Conservation (phyloP, 30 jellyfish, hydroid and myxozoan genomes). For the Aurelia sp. region DNA sequence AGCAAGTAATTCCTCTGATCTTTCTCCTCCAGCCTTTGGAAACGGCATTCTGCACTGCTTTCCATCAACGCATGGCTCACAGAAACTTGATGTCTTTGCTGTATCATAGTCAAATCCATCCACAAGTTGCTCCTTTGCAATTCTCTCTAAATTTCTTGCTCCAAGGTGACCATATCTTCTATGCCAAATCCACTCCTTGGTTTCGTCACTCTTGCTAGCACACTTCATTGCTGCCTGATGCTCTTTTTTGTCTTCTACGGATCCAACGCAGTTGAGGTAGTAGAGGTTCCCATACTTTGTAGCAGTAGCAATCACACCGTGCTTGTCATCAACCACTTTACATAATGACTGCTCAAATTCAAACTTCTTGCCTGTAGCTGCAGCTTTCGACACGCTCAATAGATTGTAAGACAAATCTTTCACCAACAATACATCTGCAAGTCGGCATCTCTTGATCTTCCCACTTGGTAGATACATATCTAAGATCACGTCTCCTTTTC, state of each 20-base stretch:
- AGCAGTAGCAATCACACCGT: slow-evolving; percentile 21
- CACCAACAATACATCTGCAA: slow-evolving; percentile 5
- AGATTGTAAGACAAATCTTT: slow-evolving; percentile 28
- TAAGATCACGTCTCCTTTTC: slow-evolving; percentile 7
- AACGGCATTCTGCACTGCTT: slow-evolving; percentile 35
- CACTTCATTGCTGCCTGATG: not conserved
- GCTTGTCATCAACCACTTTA: slow-evolving; percentile 8
- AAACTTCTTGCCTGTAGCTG: slow-evolving; percentile 23
- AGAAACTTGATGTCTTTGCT: not conserved
- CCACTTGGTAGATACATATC: slow-evolving; percentile 32
- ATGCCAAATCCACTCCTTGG: slow-evolving; percentile 40
- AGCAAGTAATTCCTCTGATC: slow-evolving; percentile 30
- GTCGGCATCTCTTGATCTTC: not conserved
- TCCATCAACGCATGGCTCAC: slow-evolving; percentile 50
- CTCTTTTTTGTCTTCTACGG: not conserved
- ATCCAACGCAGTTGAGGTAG: slow-evolving; percentile 53
- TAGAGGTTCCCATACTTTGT: slow-evolving; percentile 40
- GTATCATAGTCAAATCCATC: slow-evolving; percentile 50
- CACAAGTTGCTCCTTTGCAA: slow-evolving; percentile 21
- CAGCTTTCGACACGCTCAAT: slow-evolving; percentile 39
- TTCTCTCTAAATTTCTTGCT: not conserved
- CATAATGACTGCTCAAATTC: slow-evolving; percentile 18
- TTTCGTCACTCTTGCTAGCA: not conserved
- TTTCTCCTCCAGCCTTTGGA: slow-evolving; percentile 55
- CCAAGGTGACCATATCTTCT: slow-evolving; percentile 67